Evolutionary conservation across 1,140 invertebrate genomes (phyloP), one percentile per base, ranked within the genome.

Genomic region (Manduca sexta): DNA sequence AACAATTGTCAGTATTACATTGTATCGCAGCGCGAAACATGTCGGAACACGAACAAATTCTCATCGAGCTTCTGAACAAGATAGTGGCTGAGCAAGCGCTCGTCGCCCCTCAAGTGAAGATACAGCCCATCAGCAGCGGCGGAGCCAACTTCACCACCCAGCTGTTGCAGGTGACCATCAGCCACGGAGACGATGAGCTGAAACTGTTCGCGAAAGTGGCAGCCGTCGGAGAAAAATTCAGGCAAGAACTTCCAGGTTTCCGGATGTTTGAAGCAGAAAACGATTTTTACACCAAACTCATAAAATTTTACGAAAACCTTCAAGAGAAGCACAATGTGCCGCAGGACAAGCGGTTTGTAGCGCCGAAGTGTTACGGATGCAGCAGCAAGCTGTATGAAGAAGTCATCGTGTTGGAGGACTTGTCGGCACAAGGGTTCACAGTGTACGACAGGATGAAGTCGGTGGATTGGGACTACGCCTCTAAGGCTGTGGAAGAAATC

Each of bases 141-240:
- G 74, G 74, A 2, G 71, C 65, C 0, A 75, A 74, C 29, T 74
- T 60, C 34, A 68, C 67, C 6, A 66, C 69, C 6, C 37, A 42
- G 6, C 17, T 77, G 2, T 74, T 52, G 26, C 21, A 40, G 3
- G 58, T 57, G 1, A 69, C 52, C 1, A 45, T 71, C 2, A 42
- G 50, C 0, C 49, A 52, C 16, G 1, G 67, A 55, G 26, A 16
- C 2, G 43, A 60, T 26, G 59, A 64, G 1, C 21, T 79, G 0
- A 63, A 64, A 10, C 17, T 81, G 3, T 81, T 81, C 42, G 62
- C 65, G 0, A 81, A 81, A 61, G 60, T 79, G 0, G 64, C 71
- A 0, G 52, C 34, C 2, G 16, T 72, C 0, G 60, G 64, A 0
- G 69, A 81, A 17, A 58, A 60, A 4, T 52, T 72, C 18, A 47